Evolutionary conservation across 2,888 invertebrate genomes (phyloP).

Genomic region (Lobophora halterata): DNA sequence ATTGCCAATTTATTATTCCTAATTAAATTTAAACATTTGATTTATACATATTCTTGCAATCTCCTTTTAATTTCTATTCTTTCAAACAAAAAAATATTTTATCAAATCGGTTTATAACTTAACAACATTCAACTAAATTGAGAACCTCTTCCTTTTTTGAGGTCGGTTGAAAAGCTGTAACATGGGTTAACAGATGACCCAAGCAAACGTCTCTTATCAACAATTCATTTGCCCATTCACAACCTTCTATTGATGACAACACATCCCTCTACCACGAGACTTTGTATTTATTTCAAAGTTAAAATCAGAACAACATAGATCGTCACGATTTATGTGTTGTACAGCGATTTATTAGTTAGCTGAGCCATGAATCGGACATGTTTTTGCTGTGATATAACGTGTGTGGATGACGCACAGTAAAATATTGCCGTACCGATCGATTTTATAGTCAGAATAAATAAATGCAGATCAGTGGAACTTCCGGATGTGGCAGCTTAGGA

Average conservation of each 20-base stretch:
- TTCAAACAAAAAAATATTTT: too few species aligned
- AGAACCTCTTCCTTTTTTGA: too few species aligned
- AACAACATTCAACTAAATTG: too few species aligned
- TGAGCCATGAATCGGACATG: slow-evolving; percentile 48
- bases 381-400: slow-evolving; percentile 49
- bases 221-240: slow-evolving; percentile 2
- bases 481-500: slow-evolving; percentile 15
- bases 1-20: too few species aligned
- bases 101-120: too few species aligned
- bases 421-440: slow-evolving; percentile 37
- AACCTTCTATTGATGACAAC: slow-evolving; percentile 15
- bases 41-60: too few species aligned
- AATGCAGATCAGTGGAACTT: slow-evolving; percentile 43
- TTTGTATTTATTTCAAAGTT: slow-evolving; percentile 30
- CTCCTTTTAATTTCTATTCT: too few species aligned
- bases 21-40: too few species aligned
- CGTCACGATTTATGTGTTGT: slow-evolving; percentile 44
- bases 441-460: slow-evolving; percentile 50
- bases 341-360: slow-evolving; percentile 48
- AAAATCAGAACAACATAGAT: slow-evolving; percentile 48
- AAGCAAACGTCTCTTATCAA: too few species aligned
- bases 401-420: slow-evolving; percentile 44
- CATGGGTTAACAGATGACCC: slow-evolving; percentile 5
- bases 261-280: slow-evolving; percentile 19
- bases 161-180: too few species aligned